These are phyloP conservation scores for Telmatherina bonti DNA, from an alignment of 2,797 vertebrate genomes.

Conservation along the genomic window DNA sequence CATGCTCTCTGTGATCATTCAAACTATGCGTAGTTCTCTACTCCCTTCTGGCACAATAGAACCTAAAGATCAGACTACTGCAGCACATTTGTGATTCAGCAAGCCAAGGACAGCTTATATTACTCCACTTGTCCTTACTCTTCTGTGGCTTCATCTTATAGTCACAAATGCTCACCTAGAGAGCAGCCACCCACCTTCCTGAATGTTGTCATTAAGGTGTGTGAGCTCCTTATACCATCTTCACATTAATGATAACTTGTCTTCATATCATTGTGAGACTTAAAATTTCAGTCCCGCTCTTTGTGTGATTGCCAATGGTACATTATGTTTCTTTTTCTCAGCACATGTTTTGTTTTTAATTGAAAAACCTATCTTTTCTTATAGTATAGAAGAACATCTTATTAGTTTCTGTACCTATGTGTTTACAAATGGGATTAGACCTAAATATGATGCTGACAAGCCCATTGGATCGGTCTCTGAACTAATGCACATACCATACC, in stretches of 20 bases:
- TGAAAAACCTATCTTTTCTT: too few relatives aligned
- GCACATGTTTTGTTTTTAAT: too few relatives aligned
- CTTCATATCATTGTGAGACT: slow-evolving; percentile 5
- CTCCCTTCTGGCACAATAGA: slow-evolving; percentile 11
- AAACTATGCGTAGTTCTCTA: neutral
- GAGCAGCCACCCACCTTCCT: neutral
- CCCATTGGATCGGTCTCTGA: neutral
- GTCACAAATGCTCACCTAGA: slow-evolving; percentile 2
- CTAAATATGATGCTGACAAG: too few relatives aligned
- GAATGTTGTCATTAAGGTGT: slow-evolving; percentile 1
- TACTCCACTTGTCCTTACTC: slow-evolving; percentile 11
- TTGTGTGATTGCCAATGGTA: neutral
- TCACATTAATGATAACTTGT: slow-evolving; percentile 2
- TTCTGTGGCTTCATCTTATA: neutral
- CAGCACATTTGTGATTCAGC: slow-evolving; percentile 12
- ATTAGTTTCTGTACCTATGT: too few relatives aligned
- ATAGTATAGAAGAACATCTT: too few relatives aligned
- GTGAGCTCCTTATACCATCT: slow-evolving; percentile 8
- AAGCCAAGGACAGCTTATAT: slow-evolving; percentile 3
- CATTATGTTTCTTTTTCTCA: too few relatives aligned
- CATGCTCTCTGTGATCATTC: neutral
- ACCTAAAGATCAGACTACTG: slow-evolving; percentile 3
- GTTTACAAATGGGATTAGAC: too few relatives aligned
- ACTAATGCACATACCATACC: neutral
- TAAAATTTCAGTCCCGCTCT: slow-evolving; percentile 2